Percentiles rank a stretch among this genome's conserved stretches.
Conservation (phyloP, 2,888 invertebrate genomes). For the Octonoba sinensis region DNA sequence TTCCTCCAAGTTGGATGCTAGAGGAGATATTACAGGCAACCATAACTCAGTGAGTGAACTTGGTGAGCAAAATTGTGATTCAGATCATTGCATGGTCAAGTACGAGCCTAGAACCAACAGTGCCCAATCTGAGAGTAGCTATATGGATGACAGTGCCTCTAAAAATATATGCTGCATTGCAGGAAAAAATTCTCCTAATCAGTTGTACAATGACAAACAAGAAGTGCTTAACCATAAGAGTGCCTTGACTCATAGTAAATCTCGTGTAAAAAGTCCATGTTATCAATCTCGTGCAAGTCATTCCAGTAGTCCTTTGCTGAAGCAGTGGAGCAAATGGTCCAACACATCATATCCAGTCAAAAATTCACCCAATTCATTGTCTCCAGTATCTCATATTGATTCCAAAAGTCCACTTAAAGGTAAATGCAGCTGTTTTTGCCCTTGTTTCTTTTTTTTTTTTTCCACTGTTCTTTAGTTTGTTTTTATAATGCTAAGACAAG, state of each 20-base stretch:
- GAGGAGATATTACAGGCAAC: conserved; percentile 23
- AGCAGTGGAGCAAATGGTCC: conserved; percentile 53
- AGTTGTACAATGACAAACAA: conserved; percentile 29
- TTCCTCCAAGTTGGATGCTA: conserved; percentile 28
- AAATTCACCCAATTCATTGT: conserved; percentile 49
- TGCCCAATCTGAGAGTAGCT: conserved; percentile 21
- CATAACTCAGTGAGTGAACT: conserved; percentile 28
- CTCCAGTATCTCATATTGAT: conserved; percentile 39
- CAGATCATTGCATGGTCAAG: conserved; percentile 24
- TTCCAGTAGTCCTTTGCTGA: conserved; percentile 50
- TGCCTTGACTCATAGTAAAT: conserved; percentile 61
- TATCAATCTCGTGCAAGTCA: conserved; percentile 52
- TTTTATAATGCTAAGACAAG: too few relatives aligned
- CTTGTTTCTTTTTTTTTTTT: not conserved
- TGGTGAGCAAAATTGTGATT: conserved; percentile 27
- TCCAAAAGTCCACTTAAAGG: conserved; percentile 50
- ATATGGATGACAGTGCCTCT: conserved; percentile 48
- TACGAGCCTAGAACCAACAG: conserved; percentile 14
- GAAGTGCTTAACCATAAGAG: conserved; percentile 62
- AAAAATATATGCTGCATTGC: conserved; percentile 30
- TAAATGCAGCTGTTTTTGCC: conserved; percentile 2
- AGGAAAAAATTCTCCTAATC: conserved; percentile 50
- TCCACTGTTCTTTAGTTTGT: too few relatives aligned
- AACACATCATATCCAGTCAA: conserved; percentile 41
- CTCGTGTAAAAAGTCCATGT: conserved; percentile 46